Evolutionary conservation across 2,113 vertebrate species (phyloP), one percentile per base, ranked within the genome.

Genomic region (Octodon degus): DNA sequence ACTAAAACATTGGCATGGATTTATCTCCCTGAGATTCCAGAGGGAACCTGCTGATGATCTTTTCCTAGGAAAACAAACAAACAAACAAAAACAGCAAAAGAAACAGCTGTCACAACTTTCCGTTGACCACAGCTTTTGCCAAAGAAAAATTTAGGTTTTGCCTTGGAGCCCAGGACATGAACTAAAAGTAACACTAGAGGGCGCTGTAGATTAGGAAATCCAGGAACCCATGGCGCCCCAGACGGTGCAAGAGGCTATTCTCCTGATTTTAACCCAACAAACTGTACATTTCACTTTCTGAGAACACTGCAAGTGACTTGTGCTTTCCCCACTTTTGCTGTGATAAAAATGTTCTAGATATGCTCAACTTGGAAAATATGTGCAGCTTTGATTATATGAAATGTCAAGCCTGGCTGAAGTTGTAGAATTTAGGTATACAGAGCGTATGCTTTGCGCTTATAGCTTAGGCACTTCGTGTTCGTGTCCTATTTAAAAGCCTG

Each of bases 121-220:
- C 34, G 6, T 32, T 65, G 13, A 32, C 3, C 8, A 4, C 1
- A 0, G 11, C 27, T 80, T 65, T 81, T 40, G 14, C 62, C 0
- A 7, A 76, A 22, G 47, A 1, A 1, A 22, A 86, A 63, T 40
- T 22, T 5, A 16, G 67, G 40, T n/a, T 76, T 80, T 50, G 0
- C 9, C 5, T 25, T 30, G 10, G 63, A 84, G 30, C 74, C 16
- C 11, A 20, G 68, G 53, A 68, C 63, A 1, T 37, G 43, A 84
- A 6, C 16, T 0, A 14, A 62, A 50, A 10, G 0, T 13, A 43
- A 63, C 97, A 82, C 96, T 50, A 95, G 97, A 86, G 92, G 95
- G 92, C 12, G 92, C 58, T 25, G 24, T 62, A 87, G 92, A 67
- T 93, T 88, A 90, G 95, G 90, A 53, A 95, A 98, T 96, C 72